Evolutionary conservation across 2,113 vertebrate genomes (phyloP).

Genomic region (Pteropus alecto): DNA sequence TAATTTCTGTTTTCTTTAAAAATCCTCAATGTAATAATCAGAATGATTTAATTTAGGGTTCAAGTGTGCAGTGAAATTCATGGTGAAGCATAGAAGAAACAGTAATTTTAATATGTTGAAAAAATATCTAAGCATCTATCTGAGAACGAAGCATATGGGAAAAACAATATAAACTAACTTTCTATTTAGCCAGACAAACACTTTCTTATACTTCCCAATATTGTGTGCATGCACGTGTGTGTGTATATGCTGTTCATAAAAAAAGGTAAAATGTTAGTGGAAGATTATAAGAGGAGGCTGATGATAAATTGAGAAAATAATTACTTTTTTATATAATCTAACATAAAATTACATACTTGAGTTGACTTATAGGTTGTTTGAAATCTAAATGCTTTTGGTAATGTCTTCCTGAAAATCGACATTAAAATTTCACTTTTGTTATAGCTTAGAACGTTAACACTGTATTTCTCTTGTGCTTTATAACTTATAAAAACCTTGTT

Average conservation of each 20-base stretch:
- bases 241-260: not conserved
- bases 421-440: slow-evolving; percentile 42
- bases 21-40: not conserved
- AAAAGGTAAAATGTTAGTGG: not conserved
- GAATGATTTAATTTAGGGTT: not conserved
- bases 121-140: not conserved
- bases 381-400: slow-evolving; percentile 17
- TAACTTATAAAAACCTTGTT: slow-evolving; percentile 1
- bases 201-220: not conserved
- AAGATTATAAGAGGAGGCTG: not conserved
- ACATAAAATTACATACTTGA: not conserved
- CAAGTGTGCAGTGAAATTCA: not conserved
- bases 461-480: slow-evolving; percentile 12
- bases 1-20: not conserved
- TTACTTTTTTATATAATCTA: slow-evolving; percentile 14
- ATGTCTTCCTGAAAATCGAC: slow-evolving; percentile 1
- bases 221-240: not conserved
- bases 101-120: not conserved
- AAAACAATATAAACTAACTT: not conserved
- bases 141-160: not conserved
- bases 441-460: slow-evolving; percentile 10
- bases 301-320: slow-evolving; percentile 38
- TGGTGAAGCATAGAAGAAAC: not conserved
- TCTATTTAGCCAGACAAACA: not conserved
- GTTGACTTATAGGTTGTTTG: slow-evolving; percentile 25